Percentiles rank a stretch among this genome's conserved stretches.
These are phyloP conservation scores for Habropoda laboriosa DNA, from an alignment of 1,140 invertebrate genomes.

Conservation along the genomic window DNA sequence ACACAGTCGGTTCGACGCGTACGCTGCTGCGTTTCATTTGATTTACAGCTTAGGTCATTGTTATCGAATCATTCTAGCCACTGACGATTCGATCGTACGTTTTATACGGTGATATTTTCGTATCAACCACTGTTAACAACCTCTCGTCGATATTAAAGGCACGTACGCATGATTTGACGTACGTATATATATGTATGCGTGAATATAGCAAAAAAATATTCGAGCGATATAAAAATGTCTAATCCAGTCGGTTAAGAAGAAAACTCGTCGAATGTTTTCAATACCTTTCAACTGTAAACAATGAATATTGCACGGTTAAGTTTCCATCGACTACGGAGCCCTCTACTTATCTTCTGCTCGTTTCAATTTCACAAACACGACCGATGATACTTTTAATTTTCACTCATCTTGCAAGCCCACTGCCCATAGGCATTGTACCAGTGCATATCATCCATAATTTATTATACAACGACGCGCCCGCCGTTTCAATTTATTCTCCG, in stretches of 20 bases:
- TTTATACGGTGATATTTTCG: slow-evolving; percentile 7
- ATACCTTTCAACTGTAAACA: background rate
- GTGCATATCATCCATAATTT: slow-evolving; percentile 43
- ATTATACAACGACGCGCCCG: background rate
- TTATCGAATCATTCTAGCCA: slow-evolving; percentile 34
- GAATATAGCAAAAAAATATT: too few relatives aligned
- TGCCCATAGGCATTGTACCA: background rate
- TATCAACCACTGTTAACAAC: background rate
- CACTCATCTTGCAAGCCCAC: background rate
- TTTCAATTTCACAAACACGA: background rate
- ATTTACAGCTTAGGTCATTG: slow-evolving; percentile 42
- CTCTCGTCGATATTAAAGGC: background rate
- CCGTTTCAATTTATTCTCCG: slow-evolving; percentile 29
- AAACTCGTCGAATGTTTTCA: too few relatives aligned
- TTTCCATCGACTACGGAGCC: too few relatives aligned
- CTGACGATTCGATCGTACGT: background rate
- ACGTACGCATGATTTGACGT: background rate
- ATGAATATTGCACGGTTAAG: background rate
- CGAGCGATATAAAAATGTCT: too few relatives aligned
- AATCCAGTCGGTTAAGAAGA: too few relatives aligned
- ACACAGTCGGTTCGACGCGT: background rate
- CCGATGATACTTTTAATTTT: slow-evolving; percentile 12
- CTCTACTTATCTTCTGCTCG: background rate
- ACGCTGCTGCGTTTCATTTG: slow-evolving; percentile 12
- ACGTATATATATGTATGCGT: too few relatives aligned